These are phyloP conservation scores for Bombus fervidus DNA, from an alignment of 1,140 invertebrate genomes.

Conservation along the genomic window DNA sequence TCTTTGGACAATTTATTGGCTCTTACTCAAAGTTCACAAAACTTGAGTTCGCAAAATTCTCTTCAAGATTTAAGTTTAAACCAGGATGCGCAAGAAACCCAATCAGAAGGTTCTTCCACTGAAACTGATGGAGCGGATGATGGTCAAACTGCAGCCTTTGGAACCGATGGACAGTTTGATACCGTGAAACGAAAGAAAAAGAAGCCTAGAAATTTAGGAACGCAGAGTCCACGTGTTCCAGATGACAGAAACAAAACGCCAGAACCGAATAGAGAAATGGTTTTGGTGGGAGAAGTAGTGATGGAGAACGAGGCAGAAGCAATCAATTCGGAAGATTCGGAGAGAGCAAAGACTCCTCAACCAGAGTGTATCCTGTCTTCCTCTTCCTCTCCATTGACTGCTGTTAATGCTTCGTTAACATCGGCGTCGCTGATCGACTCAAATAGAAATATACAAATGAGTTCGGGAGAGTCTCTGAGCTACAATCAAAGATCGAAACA, in stretches of 20 bases:
- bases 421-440: conserved; percentile 38
- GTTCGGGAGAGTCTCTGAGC: conserved; percentile 38
- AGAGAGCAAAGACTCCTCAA: conserved; percentile 85
- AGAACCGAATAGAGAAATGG: conserved; percentile 80
- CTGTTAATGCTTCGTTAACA: background rate
- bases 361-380: conserved; percentile 79
- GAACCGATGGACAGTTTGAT: conserved; percentile 88
- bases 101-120: conserved; percentile 88
- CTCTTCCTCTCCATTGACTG: conserved; percentile 52
- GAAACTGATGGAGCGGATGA: conserved; percentile 91
- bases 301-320: conserved; percentile 72
- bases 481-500: conserved; percentile 83
- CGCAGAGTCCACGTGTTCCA: conserved; percentile 76
- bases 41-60: conserved; percentile 82
- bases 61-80: conserved; percentile 75
- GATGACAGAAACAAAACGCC: conserved; percentile 83
- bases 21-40: conserved; percentile 81
- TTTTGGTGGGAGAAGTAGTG: conserved; percentile 67
- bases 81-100: conserved; percentile 76
- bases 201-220: conserved; percentile 80
- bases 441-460: conserved; percentile 22
- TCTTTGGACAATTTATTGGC: conserved; percentile 90
- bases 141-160: conserved; percentile 80
- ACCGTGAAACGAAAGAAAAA: conserved; percentile 93
- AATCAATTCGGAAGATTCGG: conserved; percentile 79